These are phyloP conservation scores for Drosophila borealis DNA, from an alignment of 2,888 invertebrate genomes.

Conservation along the genomic window DNA sequence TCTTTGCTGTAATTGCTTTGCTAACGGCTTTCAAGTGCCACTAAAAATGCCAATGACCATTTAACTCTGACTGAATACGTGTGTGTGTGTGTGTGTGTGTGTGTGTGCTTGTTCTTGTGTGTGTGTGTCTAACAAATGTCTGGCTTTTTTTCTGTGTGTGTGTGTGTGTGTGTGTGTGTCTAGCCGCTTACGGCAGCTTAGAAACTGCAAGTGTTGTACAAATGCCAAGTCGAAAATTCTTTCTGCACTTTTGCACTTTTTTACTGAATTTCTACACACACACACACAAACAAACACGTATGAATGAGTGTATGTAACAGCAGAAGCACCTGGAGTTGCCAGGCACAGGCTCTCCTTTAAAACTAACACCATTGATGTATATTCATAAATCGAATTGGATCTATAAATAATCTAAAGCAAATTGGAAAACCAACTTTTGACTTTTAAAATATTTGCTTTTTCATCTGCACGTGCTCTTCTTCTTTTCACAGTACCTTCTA, in stretches of 20 bases:
- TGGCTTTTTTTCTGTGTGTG: constrained; percentile 7
- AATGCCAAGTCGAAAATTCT: constrained; percentile 18
- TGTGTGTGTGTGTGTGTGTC: constrained; percentile 11
- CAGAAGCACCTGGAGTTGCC: too few species aligned
- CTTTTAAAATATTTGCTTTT: too few species aligned
- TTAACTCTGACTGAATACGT: constrained; percentile 42
- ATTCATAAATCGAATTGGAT: too few species aligned
- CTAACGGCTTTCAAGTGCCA: constrained; percentile 50
- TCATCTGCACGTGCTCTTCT: too few species aligned
- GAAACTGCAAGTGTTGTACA: constrained; percentile 35
- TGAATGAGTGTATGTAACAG: too few species aligned
- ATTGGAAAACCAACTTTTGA: too few species aligned
- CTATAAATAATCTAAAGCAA: too few species aligned
- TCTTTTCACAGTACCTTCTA: too few species aligned
- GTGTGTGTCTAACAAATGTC: constrained; percentile 14
- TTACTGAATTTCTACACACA: too few species aligned
- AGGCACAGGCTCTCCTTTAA: too few species aligned
- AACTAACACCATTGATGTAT: too few species aligned
- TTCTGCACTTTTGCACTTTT: constrained; percentile 15
- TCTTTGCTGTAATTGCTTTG: constrained; percentile 44
- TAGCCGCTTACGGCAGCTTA: constrained; percentile 35
- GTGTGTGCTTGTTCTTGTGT: background rate
- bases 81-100: background rate
- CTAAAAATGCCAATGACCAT: constrained; percentile 70
- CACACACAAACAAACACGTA: too few species aligned